Conservation (phyloP, 2,113 vertebrate genomes). For the Pseudorectes ferrugineus region DNA sequence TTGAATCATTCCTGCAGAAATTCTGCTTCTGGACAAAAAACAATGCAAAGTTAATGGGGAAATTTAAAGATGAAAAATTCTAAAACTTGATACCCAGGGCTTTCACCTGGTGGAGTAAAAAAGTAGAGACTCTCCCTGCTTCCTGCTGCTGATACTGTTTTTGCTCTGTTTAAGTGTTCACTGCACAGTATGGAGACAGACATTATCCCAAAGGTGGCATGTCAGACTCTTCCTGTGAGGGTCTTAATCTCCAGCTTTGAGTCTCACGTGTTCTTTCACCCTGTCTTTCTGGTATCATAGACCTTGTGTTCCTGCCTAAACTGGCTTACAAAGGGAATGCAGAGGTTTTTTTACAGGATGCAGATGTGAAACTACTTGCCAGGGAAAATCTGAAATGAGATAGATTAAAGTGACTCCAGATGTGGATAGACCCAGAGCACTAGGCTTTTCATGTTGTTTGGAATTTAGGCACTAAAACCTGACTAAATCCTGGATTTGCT, state of each 20-base stretch:
- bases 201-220: not conserved
- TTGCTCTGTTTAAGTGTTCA: not conserved
- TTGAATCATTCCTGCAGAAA: not conserved
- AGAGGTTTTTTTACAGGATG: not conserved
- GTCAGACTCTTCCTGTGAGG: not conserved
- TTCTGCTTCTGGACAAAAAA: not conserved
- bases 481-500: not conserved
- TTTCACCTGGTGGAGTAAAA: not conserved
- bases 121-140: not conserved
- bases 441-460: not conserved
- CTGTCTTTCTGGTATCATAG: not conserved
- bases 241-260: not conserved
- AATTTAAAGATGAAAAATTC: not conserved
- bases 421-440: not conserved
- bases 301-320: not conserved
- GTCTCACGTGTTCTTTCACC: rapidly evolving
- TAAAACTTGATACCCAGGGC: not conserved
- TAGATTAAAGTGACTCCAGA: not conserved
- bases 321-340: not conserved
- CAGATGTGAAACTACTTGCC: not conserved
- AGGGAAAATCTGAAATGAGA: not conserved
- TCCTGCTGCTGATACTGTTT: rapidly evolving
- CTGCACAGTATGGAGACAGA: not conserved
- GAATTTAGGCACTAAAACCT: not conserved
- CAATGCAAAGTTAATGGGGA: not conserved